Conservation (phyloP, 2,797 vertebrate species). For the Propithecus deckenii region DNA sequence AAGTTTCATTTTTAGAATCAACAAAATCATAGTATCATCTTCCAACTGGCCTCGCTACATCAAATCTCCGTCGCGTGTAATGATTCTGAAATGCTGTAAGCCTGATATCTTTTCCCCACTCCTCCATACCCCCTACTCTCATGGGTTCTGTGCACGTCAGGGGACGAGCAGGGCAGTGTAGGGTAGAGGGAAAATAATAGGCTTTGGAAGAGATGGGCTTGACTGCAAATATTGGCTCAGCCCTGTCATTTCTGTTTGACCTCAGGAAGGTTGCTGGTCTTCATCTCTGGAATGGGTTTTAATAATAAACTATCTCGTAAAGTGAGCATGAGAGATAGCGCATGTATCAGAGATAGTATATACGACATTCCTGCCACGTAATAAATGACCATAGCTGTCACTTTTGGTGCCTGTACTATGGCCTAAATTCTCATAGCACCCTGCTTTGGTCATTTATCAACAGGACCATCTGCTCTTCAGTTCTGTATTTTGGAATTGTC, state of each 20-base stretch:
- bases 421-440: not conserved
- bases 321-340: not conserved
- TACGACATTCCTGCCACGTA: not conserved
- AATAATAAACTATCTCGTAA: not conserved
- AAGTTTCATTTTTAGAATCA: constrained; percentile 58
- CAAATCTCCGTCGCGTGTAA: not conserved
- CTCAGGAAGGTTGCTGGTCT: not conserved
- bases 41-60: not conserved
- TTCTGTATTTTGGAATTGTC: not conserved
- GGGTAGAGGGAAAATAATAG: not conserved
- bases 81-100: not conserved
- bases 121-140: not conserved
- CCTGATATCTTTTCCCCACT: not conserved
- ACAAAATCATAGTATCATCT: constrained; percentile 43
- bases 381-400: not conserved
- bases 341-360: not conserved
- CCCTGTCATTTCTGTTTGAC: not conserved
- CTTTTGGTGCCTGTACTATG: not conserved
- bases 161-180: no score
- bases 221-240: not conserved
- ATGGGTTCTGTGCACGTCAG: not conserved
- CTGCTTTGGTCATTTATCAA: not conserved
- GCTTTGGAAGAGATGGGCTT: not conserved
- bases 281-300: not conserved
- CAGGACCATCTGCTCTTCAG: not conserved